Conservation (phyloP, 2,888 invertebrate species). For the Unio pictorum region DNA sequence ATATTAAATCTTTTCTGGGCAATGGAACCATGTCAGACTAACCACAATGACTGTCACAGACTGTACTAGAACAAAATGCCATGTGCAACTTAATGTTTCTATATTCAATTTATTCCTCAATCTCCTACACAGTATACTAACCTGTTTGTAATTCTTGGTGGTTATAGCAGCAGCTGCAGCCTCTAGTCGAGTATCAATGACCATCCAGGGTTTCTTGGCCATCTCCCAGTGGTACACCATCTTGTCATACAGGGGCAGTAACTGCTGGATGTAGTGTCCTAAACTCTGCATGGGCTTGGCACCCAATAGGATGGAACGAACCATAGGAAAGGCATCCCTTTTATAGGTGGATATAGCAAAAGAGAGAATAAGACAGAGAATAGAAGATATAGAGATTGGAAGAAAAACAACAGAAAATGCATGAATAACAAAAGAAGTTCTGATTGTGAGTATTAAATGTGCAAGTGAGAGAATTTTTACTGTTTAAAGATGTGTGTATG, state of each 20-base stretch:
- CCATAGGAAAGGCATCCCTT: conserved; percentile 32
- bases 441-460: not conserved
- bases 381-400: not conserved
- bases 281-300: conserved; percentile 20
- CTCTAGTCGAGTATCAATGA: conserved; percentile 33
- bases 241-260: conserved; percentile 36
- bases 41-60: too few species aligned
- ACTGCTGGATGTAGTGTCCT: conserved; percentile 16
- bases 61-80: too few species aligned
- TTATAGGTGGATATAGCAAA: not conserved
- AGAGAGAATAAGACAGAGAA: not conserved
- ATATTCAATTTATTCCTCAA: not conserved
- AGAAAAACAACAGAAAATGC: not conserved
- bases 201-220: conserved; percentile 23
- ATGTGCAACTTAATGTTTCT: not conserved
- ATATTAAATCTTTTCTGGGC: too few species aligned
- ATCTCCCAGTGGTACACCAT: conserved; percentile 37
- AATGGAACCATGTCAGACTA: too few species aligned
- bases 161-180: conserved; percentile 29
- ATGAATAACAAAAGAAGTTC: not conserved
- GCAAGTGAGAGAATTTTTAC: too few species aligned
- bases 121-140: conserved; percentile 8
- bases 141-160: conserved; percentile 24
- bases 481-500: too few species aligned
- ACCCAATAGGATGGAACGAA: conserved; percentile 23